Evolutionary conservation across 2,797 vertebrate species (phyloP).

Genomic region (Acipenser transmontanus): DNA sequence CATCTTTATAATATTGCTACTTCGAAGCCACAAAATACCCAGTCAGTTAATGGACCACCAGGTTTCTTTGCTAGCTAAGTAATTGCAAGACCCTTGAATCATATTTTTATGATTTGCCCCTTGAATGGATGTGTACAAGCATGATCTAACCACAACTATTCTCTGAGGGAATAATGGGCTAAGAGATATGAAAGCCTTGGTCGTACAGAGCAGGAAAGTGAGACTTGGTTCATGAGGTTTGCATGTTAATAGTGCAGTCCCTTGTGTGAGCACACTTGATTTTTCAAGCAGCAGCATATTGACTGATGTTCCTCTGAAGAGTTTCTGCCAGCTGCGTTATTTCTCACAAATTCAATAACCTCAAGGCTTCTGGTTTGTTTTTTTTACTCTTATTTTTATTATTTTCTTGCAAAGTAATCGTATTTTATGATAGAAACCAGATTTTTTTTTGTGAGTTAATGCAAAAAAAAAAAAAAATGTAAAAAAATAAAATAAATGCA

Average conservation of each 20-base stretch:
- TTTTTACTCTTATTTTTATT: too few relatives aligned
- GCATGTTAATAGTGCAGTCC: background rate
- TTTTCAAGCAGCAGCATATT: too few relatives aligned
- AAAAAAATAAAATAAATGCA: too few relatives aligned
- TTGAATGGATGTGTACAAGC: slow-evolving; percentile 36
- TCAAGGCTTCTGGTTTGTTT: too few relatives aligned
- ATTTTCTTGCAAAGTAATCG: too few relatives aligned
- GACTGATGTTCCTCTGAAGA: too few relatives aligned
- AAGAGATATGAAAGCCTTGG: background rate
- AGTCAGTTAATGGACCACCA: slow-evolving; percentile 51
- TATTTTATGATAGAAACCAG: too few relatives aligned
- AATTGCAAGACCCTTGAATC: slow-evolving; percentile 63
- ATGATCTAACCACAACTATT: slow-evolving; percentile 22
- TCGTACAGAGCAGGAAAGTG: slow-evolving; percentile 23
- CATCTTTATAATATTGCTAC: slow-evolving; percentile 44
- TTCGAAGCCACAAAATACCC: slow-evolving; percentile 48
- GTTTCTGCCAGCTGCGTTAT: too few relatives aligned
- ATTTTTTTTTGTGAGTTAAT: too few relatives aligned
- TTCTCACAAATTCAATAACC: too few relatives aligned
- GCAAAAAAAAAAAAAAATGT: too few relatives aligned
- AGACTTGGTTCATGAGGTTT: background rate
- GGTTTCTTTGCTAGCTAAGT: slow-evolving; percentile 56
- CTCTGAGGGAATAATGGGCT: slow-evolving; percentile 6
- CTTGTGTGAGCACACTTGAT: too few relatives aligned
- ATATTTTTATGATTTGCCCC: slow-evolving; percentile 55